Evolutionary conservation across 2,888 invertebrate species (phyloP).

Genomic region (Chloromyia formosa): DNA sequence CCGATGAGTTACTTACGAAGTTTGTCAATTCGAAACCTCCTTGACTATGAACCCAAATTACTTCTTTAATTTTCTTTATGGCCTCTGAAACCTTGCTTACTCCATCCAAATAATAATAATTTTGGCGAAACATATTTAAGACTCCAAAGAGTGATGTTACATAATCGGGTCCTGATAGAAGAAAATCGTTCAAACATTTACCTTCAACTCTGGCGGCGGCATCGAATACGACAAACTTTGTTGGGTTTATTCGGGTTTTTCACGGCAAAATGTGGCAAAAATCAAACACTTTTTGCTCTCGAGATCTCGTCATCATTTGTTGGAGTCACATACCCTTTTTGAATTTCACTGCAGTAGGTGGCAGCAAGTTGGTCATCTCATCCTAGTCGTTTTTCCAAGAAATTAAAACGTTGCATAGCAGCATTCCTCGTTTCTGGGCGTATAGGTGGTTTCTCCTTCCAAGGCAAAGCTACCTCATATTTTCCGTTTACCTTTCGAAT

Average conservation of each 20-base stretch:
- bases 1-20: too few relatives aligned
- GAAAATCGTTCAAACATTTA: not conserved
- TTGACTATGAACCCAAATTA: too few relatives aligned
- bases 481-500: not conserved
- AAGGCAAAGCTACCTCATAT: not conserved
- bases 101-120: too few relatives aligned
- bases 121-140: not conserved
- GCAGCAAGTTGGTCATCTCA: not conserved
- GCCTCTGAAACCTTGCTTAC: too few relatives aligned
- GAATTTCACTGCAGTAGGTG: not conserved
- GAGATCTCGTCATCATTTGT: not conserved
- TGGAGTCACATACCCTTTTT: not conserved
- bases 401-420: not conserved
- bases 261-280: not conserved
- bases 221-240: not conserved
- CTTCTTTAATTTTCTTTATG: too few relatives aligned
- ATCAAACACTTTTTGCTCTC: not conserved
- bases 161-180: not conserved
- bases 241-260: conserved; percentile 1
- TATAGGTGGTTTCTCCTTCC: not conserved
- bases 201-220: not conserved
- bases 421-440: not conserved
- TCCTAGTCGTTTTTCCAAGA: not conserved
- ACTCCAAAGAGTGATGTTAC: conserved; percentile 2
- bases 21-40: too few relatives aligned